Percentiles rank a stretch among this genome's conserved stretches.
phyloP scores from a whole-genome alignment of 2,888 invertebrate species.

The Malthinus flaveolus region DNA sequence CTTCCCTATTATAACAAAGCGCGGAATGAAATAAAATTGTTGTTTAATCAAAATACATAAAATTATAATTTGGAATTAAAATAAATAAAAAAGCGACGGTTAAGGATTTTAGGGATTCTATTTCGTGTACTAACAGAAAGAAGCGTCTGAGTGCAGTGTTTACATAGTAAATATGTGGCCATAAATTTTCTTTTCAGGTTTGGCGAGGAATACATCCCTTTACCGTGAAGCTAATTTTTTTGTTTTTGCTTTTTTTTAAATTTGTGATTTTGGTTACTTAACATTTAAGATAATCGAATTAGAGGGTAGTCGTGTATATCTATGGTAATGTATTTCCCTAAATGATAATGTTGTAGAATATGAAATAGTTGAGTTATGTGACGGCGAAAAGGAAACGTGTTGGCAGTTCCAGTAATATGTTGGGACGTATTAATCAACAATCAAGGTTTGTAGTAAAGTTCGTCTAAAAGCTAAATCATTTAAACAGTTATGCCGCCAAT shows the following conservation, averaged over 20 bases:
- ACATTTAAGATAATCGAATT: slow-evolving; percentile 15
- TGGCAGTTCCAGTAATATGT: slow-evolving; percentile 22
- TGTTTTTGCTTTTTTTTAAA: not conserved
- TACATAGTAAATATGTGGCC: slow-evolving; percentile 27
- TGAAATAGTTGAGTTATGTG: slow-evolving; percentile 24
- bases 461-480: slow-evolving; percentile 5
- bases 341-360: slow-evolving; percentile 18
- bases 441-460: slow-evolving; percentile 23
- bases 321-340: slow-evolving; percentile 11
- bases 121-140: slow-evolving; percentile 22
- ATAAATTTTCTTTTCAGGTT: slow-evolving; percentile 22
- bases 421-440: slow-evolving; percentile 20
- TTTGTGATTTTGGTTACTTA: slow-evolving; percentile 19
- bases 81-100: slow-evolving; percentile 11
- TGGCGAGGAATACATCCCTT: no score
- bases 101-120: slow-evolving; percentile 23
- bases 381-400: slow-evolving; percentile 17
- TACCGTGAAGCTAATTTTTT: no score
- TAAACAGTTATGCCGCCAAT: slow-evolving; percentile 4
- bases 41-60: no score
- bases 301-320: slow-evolving; percentile 2
- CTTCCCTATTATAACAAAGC: not conserved
- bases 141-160: slow-evolving; percentile 17
- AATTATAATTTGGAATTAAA: slow-evolving; percentile 6
- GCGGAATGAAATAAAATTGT: no score